These are phyloP conservation scores for Alca torda DNA, from an alignment of 2,797 vertebrate species.

Conservation along the genomic window DNA sequence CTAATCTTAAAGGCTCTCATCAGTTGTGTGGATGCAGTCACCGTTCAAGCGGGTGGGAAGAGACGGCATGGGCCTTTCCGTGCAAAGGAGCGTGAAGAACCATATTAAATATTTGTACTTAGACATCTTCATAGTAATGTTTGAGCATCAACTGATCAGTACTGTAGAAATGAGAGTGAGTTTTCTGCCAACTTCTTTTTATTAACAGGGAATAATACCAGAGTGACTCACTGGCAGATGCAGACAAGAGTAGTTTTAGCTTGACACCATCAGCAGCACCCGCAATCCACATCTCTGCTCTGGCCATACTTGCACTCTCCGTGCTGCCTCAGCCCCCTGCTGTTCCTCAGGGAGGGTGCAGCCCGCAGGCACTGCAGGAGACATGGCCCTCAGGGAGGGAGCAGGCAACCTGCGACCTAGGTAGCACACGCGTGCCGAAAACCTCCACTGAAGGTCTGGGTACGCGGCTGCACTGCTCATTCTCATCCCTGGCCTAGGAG, in stretches of 20 bases:
- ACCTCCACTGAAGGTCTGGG: background rate
- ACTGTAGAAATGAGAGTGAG: background rate
- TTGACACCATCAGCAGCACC: background rate
- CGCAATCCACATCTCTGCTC: background rate
- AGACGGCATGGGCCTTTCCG: background rate
- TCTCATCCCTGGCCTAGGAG: background rate
- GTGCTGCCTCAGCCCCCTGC: fast-evolving
- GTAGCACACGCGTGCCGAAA: background rate
- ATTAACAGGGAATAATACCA: background rate
- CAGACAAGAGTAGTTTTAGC: background rate
- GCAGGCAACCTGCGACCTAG: fast-evolving
- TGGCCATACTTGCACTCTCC: background rate
- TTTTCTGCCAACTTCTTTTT: background rate
- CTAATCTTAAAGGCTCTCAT: background rate
- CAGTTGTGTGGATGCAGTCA: background rate
- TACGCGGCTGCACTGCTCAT: fast-evolving
- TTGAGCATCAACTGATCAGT: background rate
- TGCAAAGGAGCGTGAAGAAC: background rate
- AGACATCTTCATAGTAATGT: background rate
- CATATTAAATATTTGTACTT: background rate
- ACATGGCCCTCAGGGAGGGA: background rate
- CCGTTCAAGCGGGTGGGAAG: background rate
- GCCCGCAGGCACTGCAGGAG: fast-evolving
- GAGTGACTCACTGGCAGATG: background rate
- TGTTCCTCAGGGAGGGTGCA: background rate